Base-by-base conservation (phyloP, 2,888 invertebrate species). In the Ophion obscuratus region DNA sequence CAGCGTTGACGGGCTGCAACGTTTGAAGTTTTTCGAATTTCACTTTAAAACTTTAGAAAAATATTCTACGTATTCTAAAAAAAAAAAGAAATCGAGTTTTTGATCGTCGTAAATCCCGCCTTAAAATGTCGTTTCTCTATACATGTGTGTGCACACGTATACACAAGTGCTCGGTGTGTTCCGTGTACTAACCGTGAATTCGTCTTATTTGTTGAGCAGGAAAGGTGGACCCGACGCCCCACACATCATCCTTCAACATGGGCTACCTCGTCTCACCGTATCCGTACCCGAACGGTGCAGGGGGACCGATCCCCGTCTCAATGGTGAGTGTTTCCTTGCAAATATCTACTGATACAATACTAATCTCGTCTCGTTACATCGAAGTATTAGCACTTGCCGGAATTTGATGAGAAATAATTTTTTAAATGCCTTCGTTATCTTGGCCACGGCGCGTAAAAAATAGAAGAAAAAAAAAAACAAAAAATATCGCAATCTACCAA, bases 201-300 rank as follows among this genome's bases (percentile, higher is more conserved):
- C 88, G 87, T 83, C 81, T 88, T 88, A 79, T 89, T 92, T 89
- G 85, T 90, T 90, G 89, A 95, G 59, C 95, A 97, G 97, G 97
- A 95, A 97, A 97, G 96, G 96, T 97, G 95, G 97, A 97, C 93
- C 96, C 96, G 87, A 96, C 97, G 92, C 96, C 97, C 88, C 97
- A 97, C 94, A 96, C 97, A 91, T 96, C 97, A 89, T 95, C 96
- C 90, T 98, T 98, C 96, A 98, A 98, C 95, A 98, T 98, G 97
- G 98, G 98, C 93, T 98, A 98, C 96, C 96, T 98, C 94, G 97
- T 98, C 94, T 97, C 98, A 89, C 98, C 98, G 85, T 98, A 98
- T 95, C 96, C 97, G 90, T 98, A 98, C 95, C 96, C 98, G 94
- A 98, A 98, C 94, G 98, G 98, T 92, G 97, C 97, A 90, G 97